A percentile compares a stretch with the other conserved stretches of the same genome.
phyloP scores from a whole-genome alignment of 2,113 vertebrate species.

The Percopsis transmontana region DNA sequence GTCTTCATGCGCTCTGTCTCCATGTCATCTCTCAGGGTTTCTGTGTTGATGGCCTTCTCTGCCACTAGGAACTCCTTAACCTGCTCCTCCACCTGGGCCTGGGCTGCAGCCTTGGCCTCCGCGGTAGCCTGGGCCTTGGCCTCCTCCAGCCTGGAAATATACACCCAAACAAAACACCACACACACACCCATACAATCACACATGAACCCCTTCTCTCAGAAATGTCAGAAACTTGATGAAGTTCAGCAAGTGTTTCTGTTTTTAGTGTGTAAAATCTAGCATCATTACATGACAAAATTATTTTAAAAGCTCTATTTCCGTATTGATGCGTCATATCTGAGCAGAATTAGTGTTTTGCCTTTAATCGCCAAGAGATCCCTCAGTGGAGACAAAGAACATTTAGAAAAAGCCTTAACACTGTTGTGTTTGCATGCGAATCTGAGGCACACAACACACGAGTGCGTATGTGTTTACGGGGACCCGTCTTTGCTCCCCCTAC shows the following conservation, averaged over 20 bases:
- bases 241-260: not conserved
- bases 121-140: slow-evolving; percentile 39
- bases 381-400: no score
- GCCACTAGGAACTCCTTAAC: slow-evolving; percentile 62
- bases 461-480: no score
- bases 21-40: slow-evolving; percentile 56
- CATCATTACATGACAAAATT: not conserved
- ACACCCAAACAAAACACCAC: slow-evolving; percentile 8
- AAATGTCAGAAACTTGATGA: not conserved
- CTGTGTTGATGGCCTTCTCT: slow-evolving; percentile 43
- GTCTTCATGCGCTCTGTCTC: slow-evolving; percentile 53
- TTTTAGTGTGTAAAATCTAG: not conserved
- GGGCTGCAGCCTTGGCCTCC: slow-evolving; percentile 52
- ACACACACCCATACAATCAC: slow-evolving; percentile 7
- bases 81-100: slow-evolving; percentile 58
- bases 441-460: no score
- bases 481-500: no score
- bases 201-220: not conserved
- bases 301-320: no score
- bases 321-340: no score
- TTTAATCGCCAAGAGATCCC: no score
- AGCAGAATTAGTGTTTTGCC: no score
- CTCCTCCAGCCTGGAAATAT: slow-evolving; percentile 60
- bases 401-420: no score
- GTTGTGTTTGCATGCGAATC: no score